Evolutionary conservation across 2,113 vertebrate species (phyloP), one percentile per base, ranked within the genome.

Genomic region (Tenrec ecaudatus): DNA sequence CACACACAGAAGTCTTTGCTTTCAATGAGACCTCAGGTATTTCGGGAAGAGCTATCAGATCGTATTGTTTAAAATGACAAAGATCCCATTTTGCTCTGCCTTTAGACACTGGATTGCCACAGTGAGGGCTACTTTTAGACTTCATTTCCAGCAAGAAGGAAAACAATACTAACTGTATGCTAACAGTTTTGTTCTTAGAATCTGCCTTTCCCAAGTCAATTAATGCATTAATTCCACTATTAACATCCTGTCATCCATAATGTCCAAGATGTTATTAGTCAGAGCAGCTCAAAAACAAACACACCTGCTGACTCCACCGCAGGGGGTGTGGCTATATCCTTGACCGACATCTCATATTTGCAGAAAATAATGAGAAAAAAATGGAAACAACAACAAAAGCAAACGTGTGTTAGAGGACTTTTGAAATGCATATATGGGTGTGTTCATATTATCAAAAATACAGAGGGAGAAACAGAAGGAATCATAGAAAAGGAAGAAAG

Each of bases 311-410:
- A 53, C 36, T 87, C 58, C 84, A 58, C 15, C 85, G 17, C 23
- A 92, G 3, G 5, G 20, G 33, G 0, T 53, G 29, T 57, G 80
- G 62, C 89, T 82, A 78, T 92, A 92, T 60, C 27, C 38, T 93
- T 95, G 73, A 88, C 57, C 88, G 93, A 93, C 12, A 85, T 93
- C 11, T 47, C 88, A 82, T 33, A 75, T 94, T 94, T 82, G 68
- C 0, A 89, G 68, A 75, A 81, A 77, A 91, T 27, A 68, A 91
- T 60, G 16, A 93, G 40, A 36, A 95, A 92, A 83, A 10, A 58
- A 19, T 5, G 33, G 62, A 62, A 79, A 47, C 17, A 53, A 43
- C 33, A 90, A 57, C 9, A 77, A 81, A 86, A 86, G 36, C 15
- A 82, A 68, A 38, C 3, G 53, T 86, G 6, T 40, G 23, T 53